A percentile compares a stretch with the other conserved stretches of the same genome.
Conservation (phyloP, 2,113 vertebrate species). For the Cyprinus carpio region DNA sequence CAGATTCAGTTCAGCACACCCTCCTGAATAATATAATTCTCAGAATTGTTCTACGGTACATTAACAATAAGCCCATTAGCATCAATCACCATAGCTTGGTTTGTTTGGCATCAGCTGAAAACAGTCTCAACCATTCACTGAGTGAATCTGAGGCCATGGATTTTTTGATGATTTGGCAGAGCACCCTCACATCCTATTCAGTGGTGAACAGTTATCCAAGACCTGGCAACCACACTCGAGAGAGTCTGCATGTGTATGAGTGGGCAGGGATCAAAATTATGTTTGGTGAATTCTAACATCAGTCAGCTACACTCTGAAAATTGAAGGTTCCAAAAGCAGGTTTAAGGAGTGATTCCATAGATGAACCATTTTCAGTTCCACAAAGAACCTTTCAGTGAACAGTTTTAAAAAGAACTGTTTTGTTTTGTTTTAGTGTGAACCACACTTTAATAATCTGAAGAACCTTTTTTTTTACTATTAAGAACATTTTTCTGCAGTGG, state of each 20-base stretch:
- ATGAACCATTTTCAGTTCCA: neutral
- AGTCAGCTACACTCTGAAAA: neutral
- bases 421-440: neutral
- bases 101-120: conserved; percentile 19
- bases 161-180: conserved; percentile 20
- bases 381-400: neutral
- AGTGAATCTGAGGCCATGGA: conserved; percentile 7
- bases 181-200: conserved; percentile 5
- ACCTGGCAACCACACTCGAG: conserved; percentile 3
- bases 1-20: neutral
- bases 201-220: conserved; percentile 9
- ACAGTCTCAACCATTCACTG: conserved; percentile 23
- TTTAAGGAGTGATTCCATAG: neutral
- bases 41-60: neutral
- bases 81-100: neutral
- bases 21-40: conserved; percentile 6
- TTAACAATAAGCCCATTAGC: neutral
- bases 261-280: conserved; percentile 22
- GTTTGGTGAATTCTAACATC: neutral
- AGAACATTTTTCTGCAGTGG: too few relatives aligned
- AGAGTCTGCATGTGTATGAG: conserved; percentile 1
- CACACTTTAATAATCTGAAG: neutral
- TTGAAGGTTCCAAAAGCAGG: neutral
- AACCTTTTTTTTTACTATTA: neutral
- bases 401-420: neutral